Base-by-base conservation (phyloP, 2,888 invertebrate genomes). In the Noctua janthe region DNA sequence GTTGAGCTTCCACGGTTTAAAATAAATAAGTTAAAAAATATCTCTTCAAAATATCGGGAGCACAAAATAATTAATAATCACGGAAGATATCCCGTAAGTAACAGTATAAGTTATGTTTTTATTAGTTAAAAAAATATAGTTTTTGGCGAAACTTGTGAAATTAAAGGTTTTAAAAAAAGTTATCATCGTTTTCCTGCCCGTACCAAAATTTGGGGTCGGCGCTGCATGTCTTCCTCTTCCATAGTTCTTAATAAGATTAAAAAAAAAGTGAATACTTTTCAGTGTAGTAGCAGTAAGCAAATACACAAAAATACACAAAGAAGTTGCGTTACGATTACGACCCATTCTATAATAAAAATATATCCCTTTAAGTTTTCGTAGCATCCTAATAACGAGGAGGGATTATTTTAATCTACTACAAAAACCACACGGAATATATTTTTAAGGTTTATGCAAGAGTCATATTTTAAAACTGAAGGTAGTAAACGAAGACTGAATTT, bases 261-360 rank as follows among this genome's bases (percentile, higher is more conserved):
- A 23, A 3, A 47, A 59, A 59, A n/a, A n/a, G n/a, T 13, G 11
- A n/a, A 11, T n/a, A 13, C n/a, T 59, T 59, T 0, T n/a, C 11
- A 43, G 23, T 43, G 15, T 69, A 43, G 23, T 43, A 66, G 0
- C 49, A 43, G 49, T 17, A 56, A 35, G 2, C 1, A 64, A 54
- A n/a, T 20, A 17, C 13, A 43, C 51, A 67, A 66, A 39, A 23
- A 78, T 11, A 39, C 15, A 66, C 6, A 66, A 47, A 13, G 0
- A n/a, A 11, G 20, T 17, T n/a, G 15, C 39, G 51, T 47, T 47
- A 47, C 23, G 11, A 80, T 47, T 47, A 47, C 15, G 17, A 80
- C 4, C 39, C 29, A 80, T 59, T 20, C 51, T 71, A n/a, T n/a
- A 23, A n/a, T 70, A 62, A 29, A 51, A 79, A 80, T 51, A 11